Percentiles rank a stretch among this genome's conserved stretches.
Conservation (phyloP, 2,888 invertebrate genomes). For the Stegophylla sp. region DNA sequence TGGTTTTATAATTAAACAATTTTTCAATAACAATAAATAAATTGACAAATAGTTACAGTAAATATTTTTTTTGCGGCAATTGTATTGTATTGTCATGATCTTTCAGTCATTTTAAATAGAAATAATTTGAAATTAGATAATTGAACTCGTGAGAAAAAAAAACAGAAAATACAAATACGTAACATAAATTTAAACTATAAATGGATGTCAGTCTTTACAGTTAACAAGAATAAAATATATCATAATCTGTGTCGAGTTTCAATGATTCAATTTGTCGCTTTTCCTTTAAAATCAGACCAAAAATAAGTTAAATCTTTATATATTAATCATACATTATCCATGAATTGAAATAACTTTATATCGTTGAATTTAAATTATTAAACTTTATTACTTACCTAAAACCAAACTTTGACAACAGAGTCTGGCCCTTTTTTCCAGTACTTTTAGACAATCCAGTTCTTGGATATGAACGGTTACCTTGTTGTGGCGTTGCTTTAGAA, state of each 20-base stretch:
- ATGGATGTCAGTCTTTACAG: neutral
- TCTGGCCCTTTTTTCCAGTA: neutral
- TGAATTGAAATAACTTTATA: neutral
- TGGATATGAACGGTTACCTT: neutral
- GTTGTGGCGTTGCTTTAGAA: conserved; percentile 20
- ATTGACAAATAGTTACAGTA: neutral
- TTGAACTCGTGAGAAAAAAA: neutral
- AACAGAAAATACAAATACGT: neutral
- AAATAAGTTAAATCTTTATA: no score
- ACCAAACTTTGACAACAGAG: conserved; percentile 45
- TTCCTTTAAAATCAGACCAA: conserved; percentile 1
- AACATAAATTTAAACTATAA: neutral
- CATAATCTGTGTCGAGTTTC: neutral
- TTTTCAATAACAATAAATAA: no score
- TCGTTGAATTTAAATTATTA: neutral
- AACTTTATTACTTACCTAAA: conserved; percentile 22
- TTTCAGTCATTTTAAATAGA: no score
- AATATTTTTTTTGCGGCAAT: neutral
- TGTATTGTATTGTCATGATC: no score
- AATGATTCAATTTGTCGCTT: conserved; percentile 25
- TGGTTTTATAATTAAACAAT: neutral
- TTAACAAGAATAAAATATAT: neutral
- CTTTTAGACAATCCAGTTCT: conserved; percentile 44
- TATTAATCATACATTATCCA: neutral
- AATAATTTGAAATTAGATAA: no score